Evolutionary conservation across 2,888 invertebrate species (phyloP).

Genomic region (Dryobota labecula): DNA sequence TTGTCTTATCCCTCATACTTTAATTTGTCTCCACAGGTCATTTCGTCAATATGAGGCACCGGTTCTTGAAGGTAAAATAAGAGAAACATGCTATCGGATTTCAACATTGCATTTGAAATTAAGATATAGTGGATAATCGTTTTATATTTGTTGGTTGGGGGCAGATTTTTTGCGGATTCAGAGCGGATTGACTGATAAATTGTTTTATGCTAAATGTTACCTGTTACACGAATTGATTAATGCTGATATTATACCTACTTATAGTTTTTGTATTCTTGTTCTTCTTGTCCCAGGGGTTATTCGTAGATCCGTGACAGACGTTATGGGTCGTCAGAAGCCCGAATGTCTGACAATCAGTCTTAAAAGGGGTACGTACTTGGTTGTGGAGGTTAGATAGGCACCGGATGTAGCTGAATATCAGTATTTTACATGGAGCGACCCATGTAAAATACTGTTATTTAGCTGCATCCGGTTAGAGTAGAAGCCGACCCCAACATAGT

Average conservation of each 20-base stretch:
- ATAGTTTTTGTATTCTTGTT: constrained; percentile 2
- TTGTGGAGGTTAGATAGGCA: no score
- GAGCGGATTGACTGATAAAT: constrained; percentile 50
- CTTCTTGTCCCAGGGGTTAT: no score
- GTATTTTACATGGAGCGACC: no score
- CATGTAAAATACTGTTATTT: no score
- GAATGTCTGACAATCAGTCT: no score
- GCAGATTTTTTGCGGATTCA: constrained; percentile 48
- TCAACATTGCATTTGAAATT: constrained; percentile 31
- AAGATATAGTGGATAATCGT: constrained; percentile 28
- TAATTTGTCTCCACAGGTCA: neutral
- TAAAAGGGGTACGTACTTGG: no score
- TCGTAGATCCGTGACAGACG: no score
- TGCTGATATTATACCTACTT: constrained; percentile 12
- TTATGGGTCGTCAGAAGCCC: no score
- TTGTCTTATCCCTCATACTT: no score
- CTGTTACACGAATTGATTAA: constrained; percentile 41
- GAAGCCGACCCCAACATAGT: no score
- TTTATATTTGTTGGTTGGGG: constrained; percentile 40
- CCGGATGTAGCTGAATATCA: no score
- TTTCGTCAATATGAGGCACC: neutral
- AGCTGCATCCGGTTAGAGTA: no score
- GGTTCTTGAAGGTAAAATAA: constrained; percentile 18
- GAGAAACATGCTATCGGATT: constrained; percentile 17
- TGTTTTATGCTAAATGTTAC: constrained; percentile 25